Evolutionary conservation across 2,797 vertebrate genomes (phyloP), one percentile per base, ranked within the genome.

Genomic region (Acomys russatus): DNA sequence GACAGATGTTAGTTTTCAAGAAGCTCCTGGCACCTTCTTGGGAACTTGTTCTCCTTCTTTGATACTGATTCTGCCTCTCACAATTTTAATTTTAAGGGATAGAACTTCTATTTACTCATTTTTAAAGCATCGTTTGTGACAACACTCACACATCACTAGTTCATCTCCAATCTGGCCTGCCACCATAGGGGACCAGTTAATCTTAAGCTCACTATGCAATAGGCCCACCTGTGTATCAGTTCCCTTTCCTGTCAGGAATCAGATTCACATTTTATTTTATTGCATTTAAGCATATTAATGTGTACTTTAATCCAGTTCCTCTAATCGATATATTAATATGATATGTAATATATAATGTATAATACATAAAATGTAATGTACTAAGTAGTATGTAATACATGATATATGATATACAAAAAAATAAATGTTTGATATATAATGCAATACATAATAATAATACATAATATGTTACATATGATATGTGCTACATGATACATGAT

Each of bases 221-320:
- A 77, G 54, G 66, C 20, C 28, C 51, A 51, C 15, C 28, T 14
- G 33, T 17, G 66, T 86, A 88, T 30, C 18, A 82, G 1, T 30
- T 33, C 61, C 79, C 14, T 9, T 28, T 87, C 4, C 1, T 84
- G 30, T 28, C 70, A 91, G 76, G 6, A 56, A 63, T 90, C 63
- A 85, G 28, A 63, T 91, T 87, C 2, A 20, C 86, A 87, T 93
- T 6, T 80, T 51, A 30, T 61, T 54, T 74, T 74, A 54, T 88
- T 56, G 28, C 1, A 33, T 83, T 89, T 3, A 17, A 30, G 1
- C 8, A 23, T 25, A 87, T 30, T 25, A 64, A 78, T 51, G 0
- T 66, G 2, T 80, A 61, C 35, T 96, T 88, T 96, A 92, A 49
- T 70, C 18, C 80, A n/a, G 15, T 38, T 89, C 10, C 23, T 89